Conservation (phyloP, 2,113 vertebrate genomes). For the Orientallactaga bullata region DNA sequence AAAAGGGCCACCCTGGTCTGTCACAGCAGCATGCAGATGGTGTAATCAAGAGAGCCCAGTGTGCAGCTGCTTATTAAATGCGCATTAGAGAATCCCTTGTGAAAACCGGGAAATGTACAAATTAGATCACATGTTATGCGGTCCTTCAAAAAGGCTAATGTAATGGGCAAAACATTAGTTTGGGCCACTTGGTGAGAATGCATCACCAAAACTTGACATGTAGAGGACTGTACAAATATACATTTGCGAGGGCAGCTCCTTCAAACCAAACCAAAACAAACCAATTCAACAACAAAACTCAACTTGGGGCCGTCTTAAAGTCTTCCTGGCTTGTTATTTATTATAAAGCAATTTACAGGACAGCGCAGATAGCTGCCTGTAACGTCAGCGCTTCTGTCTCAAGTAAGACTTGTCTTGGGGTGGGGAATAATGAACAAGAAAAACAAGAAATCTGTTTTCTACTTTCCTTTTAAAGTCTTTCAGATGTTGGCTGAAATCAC, state of each 20-base stretch:
- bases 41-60: not conserved
- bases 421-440: not conserved
- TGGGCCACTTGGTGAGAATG: not conserved
- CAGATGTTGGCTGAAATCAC: not conserved
- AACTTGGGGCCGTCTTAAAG: not conserved
- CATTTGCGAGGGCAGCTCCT: not conserved
- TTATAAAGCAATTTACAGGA: not conserved
- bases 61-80: conserved; percentile 1
- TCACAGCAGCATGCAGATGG: not conserved
- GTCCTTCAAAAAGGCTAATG: not conserved
- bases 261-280: not conserved
- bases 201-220: not conserved
- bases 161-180: not conserved
- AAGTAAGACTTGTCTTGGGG: not conserved
- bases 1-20: not conserved
- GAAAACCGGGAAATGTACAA: not conserved
- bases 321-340: not conserved
- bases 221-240: not conserved
- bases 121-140: not conserved
- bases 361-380: not conserved
- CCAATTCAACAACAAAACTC: not conserved
- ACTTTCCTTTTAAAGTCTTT: not conserved
- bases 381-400: not conserved
- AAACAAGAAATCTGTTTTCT: not conserved
- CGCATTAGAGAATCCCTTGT: not conserved